These are phyloP conservation scores for Spinus pinus DNA, from an alignment of 2,797 vertebrate genomes.

Conservation along the genomic window DNA sequence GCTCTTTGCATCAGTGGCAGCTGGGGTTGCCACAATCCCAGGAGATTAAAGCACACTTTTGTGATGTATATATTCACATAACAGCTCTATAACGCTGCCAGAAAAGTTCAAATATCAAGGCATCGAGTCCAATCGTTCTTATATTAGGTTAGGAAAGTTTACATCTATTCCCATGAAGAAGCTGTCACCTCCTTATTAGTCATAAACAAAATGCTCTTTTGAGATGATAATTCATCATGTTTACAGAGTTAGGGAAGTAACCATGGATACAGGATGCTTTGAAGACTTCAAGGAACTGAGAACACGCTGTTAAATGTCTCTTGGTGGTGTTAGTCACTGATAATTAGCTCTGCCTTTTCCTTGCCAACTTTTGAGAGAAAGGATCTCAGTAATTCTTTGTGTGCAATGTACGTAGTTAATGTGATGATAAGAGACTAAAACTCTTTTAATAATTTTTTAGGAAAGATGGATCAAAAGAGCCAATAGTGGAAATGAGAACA, in stretches of 20 bases:
- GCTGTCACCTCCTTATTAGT: neutral
- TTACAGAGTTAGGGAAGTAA: slow-evolving; percentile 8
- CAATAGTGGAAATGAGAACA: slow-evolving; percentile 87
- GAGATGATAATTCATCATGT: slow-evolving; percentile 9
- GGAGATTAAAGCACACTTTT: neutral
- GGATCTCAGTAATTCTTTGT: neutral
- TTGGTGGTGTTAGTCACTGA: neutral
- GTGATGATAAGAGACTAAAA: neutral
- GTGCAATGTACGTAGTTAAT: neutral
- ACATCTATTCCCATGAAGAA: neutral
- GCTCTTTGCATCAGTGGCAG: neutral
- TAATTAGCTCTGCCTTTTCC: slow-evolving; percentile 38
- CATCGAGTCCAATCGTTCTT: neutral
- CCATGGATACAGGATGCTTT: slow-evolving; percentile 21
- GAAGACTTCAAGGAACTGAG: slow-evolving; percentile 28
- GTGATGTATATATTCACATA: neutral
- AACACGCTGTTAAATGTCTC: neutral
- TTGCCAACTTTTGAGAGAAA: neutral
- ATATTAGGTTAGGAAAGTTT: neutral
- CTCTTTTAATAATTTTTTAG: slow-evolving; percentile 68
- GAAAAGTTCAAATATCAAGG: neutral
- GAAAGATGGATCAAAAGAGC: slow-evolving; percentile 87
- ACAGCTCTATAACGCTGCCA: neutral
- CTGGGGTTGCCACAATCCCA: neutral
- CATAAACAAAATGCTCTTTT: slow-evolving; percentile 44